Evolutionary conservation across 2,797 vertebrate genomes (phyloP).

Genomic region (Atherinosoma microstoma): DNA sequence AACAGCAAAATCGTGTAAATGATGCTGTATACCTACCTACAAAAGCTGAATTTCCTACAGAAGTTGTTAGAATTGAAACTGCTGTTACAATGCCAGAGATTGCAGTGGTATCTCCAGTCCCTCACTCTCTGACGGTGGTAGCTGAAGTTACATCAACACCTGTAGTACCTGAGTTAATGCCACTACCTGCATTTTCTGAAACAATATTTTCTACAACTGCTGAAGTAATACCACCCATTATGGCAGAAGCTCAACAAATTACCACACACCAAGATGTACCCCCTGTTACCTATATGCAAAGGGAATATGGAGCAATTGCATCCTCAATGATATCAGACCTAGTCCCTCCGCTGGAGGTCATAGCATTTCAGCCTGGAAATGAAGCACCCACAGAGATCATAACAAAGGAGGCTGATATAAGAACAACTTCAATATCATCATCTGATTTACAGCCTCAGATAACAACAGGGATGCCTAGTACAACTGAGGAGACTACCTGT

Average conservation of each 20-base stretch:
- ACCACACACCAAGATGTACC: constrained; percentile 38
- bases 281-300: constrained; percentile 35
- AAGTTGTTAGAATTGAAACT: constrained; percentile 40
- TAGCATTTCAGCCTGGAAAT: constrained; percentile 51
- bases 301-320: constrained; percentile 36
- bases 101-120: constrained; percentile 40
- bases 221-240: constrained; percentile 29
- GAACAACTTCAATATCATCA: constrained; percentile 46
- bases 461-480: constrained; percentile 53
- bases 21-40: constrained; percentile 16
- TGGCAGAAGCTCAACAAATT: constrained; percentile 51
- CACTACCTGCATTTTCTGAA: constrained; percentile 18
- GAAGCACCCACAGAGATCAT: constrained; percentile 50
- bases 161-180: constrained; percentile 13
- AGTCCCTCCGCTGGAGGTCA: constrained; percentile 50
- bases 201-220: constrained; percentile 15
- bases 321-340: constrained; percentile 49
- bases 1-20: constrained; percentile 30
- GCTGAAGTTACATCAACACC: constrained; percentile 33
- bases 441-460: constrained; percentile 47
- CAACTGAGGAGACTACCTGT: constrained; percentile 64
- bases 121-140: constrained; percentile 12
- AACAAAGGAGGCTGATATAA: constrained; percentile 40
- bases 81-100: constrained; percentile 44
- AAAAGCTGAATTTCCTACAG: constrained; percentile 43